These are phyloP conservation scores for Mizuhopecten yessoensis DNA, from an alignment of 1,140 invertebrate genomes.

Conservation along the genomic window DNA sequence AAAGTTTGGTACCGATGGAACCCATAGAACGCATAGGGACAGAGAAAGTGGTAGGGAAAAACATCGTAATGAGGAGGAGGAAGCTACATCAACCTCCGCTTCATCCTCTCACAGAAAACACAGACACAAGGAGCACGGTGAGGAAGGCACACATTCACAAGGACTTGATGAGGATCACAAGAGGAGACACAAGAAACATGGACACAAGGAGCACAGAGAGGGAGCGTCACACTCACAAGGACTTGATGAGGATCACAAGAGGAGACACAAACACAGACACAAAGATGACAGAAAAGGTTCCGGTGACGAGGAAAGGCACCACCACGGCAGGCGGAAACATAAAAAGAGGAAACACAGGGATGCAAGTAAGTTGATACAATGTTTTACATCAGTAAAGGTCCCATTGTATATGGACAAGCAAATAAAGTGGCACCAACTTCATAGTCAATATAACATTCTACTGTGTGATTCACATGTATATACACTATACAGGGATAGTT, in stretches of 20 bases:
- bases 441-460: too few species aligned
- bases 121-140: neutral
- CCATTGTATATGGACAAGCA: slow-evolving; percentile 8
- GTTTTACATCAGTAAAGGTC: neutral
- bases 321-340: slow-evolving; percentile 53
- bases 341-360: slow-evolving; percentile 64
- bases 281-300: slow-evolving; percentile 30
- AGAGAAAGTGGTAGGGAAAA: neutral
- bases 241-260: neutral
- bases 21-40: neutral
- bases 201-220: neutral
- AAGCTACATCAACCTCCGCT: neutral
- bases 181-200: neutral
- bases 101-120: neutral
- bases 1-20: neutral
- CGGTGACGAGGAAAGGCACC: slow-evolving; percentile 54
- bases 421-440: too few species aligned
- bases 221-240: neutral
- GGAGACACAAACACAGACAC: slow-evolving; percentile 52
- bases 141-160: neutral
- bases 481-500: too few species aligned
- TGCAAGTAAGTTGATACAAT: slow-evolving; percentile 54
- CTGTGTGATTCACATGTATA: too few species aligned
- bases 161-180: slow-evolving; percentile 2
- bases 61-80: neutral